Percentiles rank a stretch among this genome's conserved stretches.
phyloP scores from a whole-genome alignment of 2,113 vertebrate species.

The Lanius ludovicianus region DNA sequence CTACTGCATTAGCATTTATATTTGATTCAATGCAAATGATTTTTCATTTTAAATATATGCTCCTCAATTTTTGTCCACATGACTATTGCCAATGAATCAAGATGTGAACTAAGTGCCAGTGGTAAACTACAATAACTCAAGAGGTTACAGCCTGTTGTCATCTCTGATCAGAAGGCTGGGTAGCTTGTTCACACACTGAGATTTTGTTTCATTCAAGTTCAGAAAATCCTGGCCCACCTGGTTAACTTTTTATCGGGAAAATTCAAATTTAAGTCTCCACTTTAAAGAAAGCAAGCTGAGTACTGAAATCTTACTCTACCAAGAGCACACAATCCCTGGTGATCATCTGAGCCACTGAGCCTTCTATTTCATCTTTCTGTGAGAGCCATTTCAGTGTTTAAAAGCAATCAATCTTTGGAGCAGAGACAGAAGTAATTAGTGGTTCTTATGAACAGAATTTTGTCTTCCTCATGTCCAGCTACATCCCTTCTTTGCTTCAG shows the following conservation, averaged over 20 bases:
- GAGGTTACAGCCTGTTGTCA: not conserved
- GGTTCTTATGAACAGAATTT: not conserved
- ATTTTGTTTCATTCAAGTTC: not conserved
- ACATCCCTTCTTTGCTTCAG: not conserved
- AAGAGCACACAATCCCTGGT: not conserved
- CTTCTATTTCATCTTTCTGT: not conserved
- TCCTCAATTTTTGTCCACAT: not conserved
- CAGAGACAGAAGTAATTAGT: not conserved
- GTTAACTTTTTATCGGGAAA: not conserved
- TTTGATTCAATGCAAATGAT: constrained; percentile 27
- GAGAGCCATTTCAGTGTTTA: not conserved
- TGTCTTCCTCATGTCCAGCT: not conserved
- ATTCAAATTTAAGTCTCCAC: not conserved
- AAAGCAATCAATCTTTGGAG: not conserved
- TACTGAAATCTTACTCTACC: not conserved
- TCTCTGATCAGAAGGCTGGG: not conserved
- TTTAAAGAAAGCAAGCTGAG: not conserved
- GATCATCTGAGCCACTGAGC: not conserved
- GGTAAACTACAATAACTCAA: not conserved
- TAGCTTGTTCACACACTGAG: not conserved
- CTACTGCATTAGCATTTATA: constrained; percentile 40
- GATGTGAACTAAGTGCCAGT: not conserved
- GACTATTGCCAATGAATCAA: not conserved
- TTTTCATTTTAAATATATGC: not conserved
- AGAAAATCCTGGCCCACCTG: not conserved